Conservation (phyloP, 2,888 invertebrate species). For the Caenorhabditis sp. region DNA sequence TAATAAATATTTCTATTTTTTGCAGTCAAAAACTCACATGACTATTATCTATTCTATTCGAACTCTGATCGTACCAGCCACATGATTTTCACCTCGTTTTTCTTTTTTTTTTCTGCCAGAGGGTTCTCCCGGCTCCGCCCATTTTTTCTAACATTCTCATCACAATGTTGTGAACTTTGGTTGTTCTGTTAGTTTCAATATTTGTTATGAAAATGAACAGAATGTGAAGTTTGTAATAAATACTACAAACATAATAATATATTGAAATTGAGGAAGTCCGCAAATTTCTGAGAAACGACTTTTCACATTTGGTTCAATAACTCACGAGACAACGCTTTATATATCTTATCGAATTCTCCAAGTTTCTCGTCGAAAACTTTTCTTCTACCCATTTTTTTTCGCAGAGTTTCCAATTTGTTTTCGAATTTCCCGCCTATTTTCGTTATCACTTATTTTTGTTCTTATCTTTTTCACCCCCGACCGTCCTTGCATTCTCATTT, state of each 20-base stretch:
- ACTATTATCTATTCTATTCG: neutral
- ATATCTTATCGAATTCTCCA: too few relatives aligned
- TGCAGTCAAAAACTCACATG: neutral
- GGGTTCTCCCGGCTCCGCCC: neutral
- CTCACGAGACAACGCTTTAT: too few relatives aligned
- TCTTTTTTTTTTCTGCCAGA: neutral
- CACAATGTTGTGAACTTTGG: neutral
- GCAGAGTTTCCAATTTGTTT: neutral
- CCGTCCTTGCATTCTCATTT: neutral
- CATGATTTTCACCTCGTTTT: neutral
- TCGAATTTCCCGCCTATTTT: neutral
- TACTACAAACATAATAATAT: too few relatives aligned
- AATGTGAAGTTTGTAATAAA: too few relatives aligned
- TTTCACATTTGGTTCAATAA: too few relatives aligned
- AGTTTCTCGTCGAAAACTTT: too few relatives aligned
- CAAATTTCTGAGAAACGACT: too few relatives aligned
- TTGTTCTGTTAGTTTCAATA: neutral
- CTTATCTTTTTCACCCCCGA: neutral
- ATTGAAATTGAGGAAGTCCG: too few relatives aligned
- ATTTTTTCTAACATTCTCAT: neutral
- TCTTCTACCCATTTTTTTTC: too few relatives aligned
- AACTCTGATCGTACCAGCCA: neutral
- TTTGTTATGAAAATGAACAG: too few relatives aligned
- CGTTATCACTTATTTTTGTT: neutral
- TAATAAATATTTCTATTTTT: too few relatives aligned